These are phyloP conservation scores for Caenorhabditis panamensis DNA, from an alignment of 2,888 invertebrate genomes.

Conservation along the genomic window DNA sequence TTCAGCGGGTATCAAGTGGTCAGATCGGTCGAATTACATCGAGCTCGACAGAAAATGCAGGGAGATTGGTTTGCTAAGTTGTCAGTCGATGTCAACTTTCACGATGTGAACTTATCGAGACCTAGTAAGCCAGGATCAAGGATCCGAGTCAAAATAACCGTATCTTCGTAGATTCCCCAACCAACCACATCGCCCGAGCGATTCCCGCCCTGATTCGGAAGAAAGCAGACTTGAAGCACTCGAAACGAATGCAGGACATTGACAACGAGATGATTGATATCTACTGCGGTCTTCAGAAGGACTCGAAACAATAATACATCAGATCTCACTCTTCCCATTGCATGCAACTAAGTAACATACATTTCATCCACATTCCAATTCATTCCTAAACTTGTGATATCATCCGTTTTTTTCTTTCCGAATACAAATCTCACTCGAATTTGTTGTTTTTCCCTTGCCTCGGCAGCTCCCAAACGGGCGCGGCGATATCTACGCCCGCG, in stretches of 20 bases:
- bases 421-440: too few species aligned
- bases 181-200: conserved; percentile 24
- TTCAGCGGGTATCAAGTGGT: conserved; percentile 44
- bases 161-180: conserved; percentile 35
- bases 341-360: too few species aligned
- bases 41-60: conserved; percentile 29
- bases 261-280: conserved; percentile 21
- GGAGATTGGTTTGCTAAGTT: conserved; percentile 32
- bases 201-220: conserved; percentile 38
- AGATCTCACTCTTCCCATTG: neutral
- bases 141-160: too few species aligned
- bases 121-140: conserved; percentile 27
- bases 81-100: conserved; percentile 39
- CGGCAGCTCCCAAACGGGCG: too few species aligned
- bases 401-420: neutral
- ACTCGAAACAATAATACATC: conserved; percentile 12
- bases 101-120: conserved; percentile 48
- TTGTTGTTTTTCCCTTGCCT: too few species aligned
- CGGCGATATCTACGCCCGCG: too few species aligned
- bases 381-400: conserved; percentile 15
- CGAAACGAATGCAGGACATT: conserved; percentile 40
- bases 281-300: conserved; percentile 34
- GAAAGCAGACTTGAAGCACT: conserved; percentile 46
- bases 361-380: conserved; percentile 27
- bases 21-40: conserved; percentile 33